Base-by-base conservation (phyloP, 1,140 invertebrate genomes). In the Cherax quadricarinatus region DNA sequence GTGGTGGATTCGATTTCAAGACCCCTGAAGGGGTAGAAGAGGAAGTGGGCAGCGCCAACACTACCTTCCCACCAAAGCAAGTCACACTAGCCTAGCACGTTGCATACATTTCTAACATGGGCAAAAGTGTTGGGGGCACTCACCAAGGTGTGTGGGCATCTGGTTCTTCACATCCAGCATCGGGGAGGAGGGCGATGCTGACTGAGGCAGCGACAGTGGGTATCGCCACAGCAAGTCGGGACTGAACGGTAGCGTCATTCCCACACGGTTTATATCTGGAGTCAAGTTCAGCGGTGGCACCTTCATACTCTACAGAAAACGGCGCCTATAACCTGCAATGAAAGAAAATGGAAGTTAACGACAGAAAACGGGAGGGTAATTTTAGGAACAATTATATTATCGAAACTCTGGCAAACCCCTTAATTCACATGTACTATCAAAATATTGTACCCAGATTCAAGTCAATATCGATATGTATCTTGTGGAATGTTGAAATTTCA, bases 191-290 rank as follows among this genome's bases (percentile, higher is more conserved):
- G 93, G 94, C 89, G 92, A 89, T 82, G 96, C 96, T 4, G 97
- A 97, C 80, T 96, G 96, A 94, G 93, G 93, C 88, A 92, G 94
- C 41, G 94, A 90, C 18, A 97, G 96, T 41, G 96, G 95, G 94
- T 98, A 98, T 94, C 98, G 96, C 98, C 97, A 98, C 30, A 98
- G 95, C 30, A 98, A 95, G 94, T 98, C 97, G 75, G 97, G 96
- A 94, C 96, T 97, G 95, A 97, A 97, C 60, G 97, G 96, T 92
- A 97, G 94, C 51, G 96, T 96, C 94, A 97, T 96, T 91, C 96
- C 96, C 87, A 97, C 95, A 87, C 96, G 95, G 94, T 97, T 96
- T 95, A 97, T 96, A 89, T 95, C 93, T 66, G 94, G 94, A 88
- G 94, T 94, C 90, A 95, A 93, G 78, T 94, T 94, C 93, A 95